phyloP scores from a whole-genome alignment of 2,888 invertebrate genomes.

The Microctonus aethiopoides region DNA sequence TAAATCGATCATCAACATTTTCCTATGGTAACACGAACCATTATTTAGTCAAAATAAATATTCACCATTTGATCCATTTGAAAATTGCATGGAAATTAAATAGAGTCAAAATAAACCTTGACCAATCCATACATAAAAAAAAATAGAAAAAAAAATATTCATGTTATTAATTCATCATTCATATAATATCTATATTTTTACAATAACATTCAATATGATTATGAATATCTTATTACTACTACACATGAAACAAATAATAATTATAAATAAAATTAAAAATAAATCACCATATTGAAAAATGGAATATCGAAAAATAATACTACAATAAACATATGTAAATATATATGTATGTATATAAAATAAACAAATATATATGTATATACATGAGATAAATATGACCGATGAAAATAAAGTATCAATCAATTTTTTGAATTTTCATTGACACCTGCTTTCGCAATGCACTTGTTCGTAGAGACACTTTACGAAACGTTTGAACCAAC shows the following conservation, averaged over 20 bases:
- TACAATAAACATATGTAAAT: no score
- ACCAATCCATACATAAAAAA: no score
- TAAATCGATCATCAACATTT: neutral
- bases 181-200: neutral
- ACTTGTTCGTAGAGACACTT: constrained; percentile 47
- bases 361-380: constrained; percentile 23
- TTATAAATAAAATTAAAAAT: neutral
- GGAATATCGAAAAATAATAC: no score
- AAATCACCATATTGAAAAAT: no score
- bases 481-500: constrained; percentile 48
- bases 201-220: constrained; percentile 10
- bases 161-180: neutral
- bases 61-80: no score
- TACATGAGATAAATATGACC: neutral
- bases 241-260: neutral
- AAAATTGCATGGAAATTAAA: no score
- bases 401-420: constrained; percentile 23
- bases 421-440: constrained; percentile 32
- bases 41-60: no score
- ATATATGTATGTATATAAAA: neutral
- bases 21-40: neutral
- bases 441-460: constrained; percentile 35
- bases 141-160: no score
- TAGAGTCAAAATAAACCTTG: no score
- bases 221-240: neutral